Conservation (phyloP, 2,888 invertebrate genomes). For the Strigamia crassipes region DNA sequence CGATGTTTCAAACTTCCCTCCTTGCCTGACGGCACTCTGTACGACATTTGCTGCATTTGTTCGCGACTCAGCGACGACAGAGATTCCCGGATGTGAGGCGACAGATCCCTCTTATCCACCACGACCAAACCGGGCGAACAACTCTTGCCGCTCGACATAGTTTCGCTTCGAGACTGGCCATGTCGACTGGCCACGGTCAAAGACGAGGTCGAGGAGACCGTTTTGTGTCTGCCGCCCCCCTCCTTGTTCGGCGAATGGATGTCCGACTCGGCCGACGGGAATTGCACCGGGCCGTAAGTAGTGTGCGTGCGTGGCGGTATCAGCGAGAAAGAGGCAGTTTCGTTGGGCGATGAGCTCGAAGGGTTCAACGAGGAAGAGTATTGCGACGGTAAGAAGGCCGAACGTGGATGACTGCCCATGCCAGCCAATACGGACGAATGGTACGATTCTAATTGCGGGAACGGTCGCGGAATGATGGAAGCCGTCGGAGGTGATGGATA, state of each 20-base stretch:
- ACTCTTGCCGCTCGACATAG: background rate
- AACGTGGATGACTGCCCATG: slow-evolving; percentile 43
- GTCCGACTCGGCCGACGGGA: background rate
- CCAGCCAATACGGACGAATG: slow-evolving; percentile 3
- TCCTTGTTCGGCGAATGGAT: background rate
- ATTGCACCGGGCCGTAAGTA: background rate
- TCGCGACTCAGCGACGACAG: background rate
- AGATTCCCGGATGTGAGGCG: background rate
- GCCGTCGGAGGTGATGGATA: background rate
- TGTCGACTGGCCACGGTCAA: background rate
- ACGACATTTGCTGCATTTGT: slow-evolving; percentile 53
- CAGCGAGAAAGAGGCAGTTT: slow-evolving; percentile 46
- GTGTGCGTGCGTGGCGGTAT: background rate
- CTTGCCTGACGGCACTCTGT: slow-evolving; percentile 65
- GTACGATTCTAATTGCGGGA: slow-evolving; percentile 23
- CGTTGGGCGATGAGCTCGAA: background rate
- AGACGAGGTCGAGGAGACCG: background rate
- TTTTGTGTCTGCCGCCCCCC: background rate
- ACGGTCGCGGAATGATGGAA: slow-evolving; percentile 5
- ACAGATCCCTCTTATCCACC: background rate
- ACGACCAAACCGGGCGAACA: background rate
- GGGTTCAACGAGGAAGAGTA: background rate
- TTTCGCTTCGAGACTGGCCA: background rate
- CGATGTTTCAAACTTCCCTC: slow-evolving; percentile 69
- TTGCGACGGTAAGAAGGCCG: slow-evolving; percentile 37